phyloP scores from a whole-genome alignment of 2,797 vertebrate genomes.

The Zalophus californianus region DNA sequence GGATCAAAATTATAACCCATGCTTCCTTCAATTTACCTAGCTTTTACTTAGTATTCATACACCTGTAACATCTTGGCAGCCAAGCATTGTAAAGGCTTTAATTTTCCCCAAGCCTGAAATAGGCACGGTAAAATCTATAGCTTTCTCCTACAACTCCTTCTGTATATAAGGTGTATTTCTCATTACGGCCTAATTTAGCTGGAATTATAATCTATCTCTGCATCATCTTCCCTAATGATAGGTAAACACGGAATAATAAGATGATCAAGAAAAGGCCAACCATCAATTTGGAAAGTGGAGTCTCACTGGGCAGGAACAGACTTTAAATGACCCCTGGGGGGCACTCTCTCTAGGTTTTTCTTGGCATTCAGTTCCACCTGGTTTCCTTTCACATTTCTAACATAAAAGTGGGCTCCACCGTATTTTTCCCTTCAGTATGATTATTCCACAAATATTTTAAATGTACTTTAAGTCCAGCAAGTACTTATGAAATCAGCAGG shows the following conservation, averaged over 20 bases:
- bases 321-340: background rate
- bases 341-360: background rate
- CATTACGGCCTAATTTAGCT: constrained; percentile 14
- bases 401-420: background rate
- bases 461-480: background rate
- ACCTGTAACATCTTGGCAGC: background rate
- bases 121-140: background rate
- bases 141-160: background rate
- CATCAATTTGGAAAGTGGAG: background rate
- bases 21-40: background rate
- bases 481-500: background rate
- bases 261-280: background rate
- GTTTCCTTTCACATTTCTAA: background rate
- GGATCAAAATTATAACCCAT: background rate
- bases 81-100: background rate
- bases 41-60: background rate
- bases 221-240: constrained; percentile 18
- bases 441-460: background rate
- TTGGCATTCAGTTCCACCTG: background rate
- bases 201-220: background rate
- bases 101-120: constrained; percentile 33
- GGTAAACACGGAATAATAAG: background rate
- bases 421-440: background rate
- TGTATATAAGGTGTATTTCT: background rate
- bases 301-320: background rate